Evolutionary conservation across 2,797 vertebrate genomes (phyloP), one percentile per base, ranked within the genome.

Genomic region (Silurus lanzhouensis): DNA sequence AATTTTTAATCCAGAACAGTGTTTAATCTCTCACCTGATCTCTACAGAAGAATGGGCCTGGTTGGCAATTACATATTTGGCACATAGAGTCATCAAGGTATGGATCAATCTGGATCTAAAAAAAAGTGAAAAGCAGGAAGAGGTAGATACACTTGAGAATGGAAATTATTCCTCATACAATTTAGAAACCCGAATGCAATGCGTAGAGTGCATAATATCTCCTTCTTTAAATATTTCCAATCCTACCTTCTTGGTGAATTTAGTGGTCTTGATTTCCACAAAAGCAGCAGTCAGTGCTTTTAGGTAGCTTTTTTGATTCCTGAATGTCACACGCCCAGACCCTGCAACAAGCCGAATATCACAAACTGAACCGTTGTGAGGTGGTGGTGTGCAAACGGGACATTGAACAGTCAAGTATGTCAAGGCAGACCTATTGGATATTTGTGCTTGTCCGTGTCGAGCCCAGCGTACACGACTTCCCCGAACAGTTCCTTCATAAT

Each of bases 371-470:
- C 31, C 20, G 20, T 17, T 6, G 7, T 12, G 5, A 17, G 12
- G 12, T 27, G 61, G 60, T 13, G 0, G 1, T 27, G 86, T 27
- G 15, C 31, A 2, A 52, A 22, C 6, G 78, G 14, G 17, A 31
- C 10, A 68, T 67, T 17, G 31, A 31, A n/a, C 68, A 52, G 58
- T 25, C 31, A 60, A n/a, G 46, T 6, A n/a, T 14, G 13, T 15
- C 14, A 19, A 25, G 27, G 1, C 84, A 74, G 7, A 99, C 98
- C 98, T 12, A 99, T 99, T 63, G 98, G 98, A 87, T 99, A 99
- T 93, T 98, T 99, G 96, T 99, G 97, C 96, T 99, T 99, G 96
- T 99, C 98, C 0, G 98, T 99, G 94, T 99, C 98, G 0, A 99
- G 99, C 89, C 98, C 98, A n/a, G 97, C 97, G 0, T 99, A 99